Conservation (phyloP, 1,140 invertebrate genomes). For the Procambarus virginalis region DNA sequence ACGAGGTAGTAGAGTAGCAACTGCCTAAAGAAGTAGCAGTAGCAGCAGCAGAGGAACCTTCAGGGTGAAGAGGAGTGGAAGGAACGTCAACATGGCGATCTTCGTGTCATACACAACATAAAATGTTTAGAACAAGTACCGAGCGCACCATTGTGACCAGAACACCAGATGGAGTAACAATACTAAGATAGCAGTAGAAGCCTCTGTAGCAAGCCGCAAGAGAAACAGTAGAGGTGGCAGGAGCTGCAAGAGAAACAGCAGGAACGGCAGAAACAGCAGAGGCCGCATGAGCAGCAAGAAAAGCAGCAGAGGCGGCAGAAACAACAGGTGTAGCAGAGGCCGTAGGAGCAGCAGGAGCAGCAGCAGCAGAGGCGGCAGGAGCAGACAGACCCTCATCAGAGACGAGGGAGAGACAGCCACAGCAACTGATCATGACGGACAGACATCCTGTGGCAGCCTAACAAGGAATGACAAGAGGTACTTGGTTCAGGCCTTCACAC, state of each 20-base stretch:
- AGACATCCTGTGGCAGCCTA: conserved; percentile 27
- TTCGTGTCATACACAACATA: too few species aligned
- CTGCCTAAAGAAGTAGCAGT: background rate
- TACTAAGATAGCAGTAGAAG: background rate
- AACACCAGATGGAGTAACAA: background rate
- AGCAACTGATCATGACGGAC: conserved; percentile 20
- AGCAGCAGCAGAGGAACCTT: too few species aligned
- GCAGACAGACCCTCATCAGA: too few species aligned
- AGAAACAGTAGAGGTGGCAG: background rate
- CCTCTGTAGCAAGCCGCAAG: background rate
- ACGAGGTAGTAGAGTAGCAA: background rate
- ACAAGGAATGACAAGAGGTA: conserved; percentile 34
- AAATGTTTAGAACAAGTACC: too few species aligned
- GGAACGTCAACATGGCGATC: background rate
- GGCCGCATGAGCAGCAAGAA: background rate
- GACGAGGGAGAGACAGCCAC: background rate
- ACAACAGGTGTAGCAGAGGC: background rate
- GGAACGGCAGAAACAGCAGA: background rate
- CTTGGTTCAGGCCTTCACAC: background rate
- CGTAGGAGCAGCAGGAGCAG: background rate
- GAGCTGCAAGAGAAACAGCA: background rate
- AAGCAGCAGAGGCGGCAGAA: background rate
- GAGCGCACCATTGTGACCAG: too few species aligned
- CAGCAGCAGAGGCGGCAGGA: too few species aligned
- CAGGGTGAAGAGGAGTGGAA: too few species aligned